Evolutionary conservation across 2,888 invertebrate species (phyloP).

Genomic region (Ochropacha duplaris): DNA sequence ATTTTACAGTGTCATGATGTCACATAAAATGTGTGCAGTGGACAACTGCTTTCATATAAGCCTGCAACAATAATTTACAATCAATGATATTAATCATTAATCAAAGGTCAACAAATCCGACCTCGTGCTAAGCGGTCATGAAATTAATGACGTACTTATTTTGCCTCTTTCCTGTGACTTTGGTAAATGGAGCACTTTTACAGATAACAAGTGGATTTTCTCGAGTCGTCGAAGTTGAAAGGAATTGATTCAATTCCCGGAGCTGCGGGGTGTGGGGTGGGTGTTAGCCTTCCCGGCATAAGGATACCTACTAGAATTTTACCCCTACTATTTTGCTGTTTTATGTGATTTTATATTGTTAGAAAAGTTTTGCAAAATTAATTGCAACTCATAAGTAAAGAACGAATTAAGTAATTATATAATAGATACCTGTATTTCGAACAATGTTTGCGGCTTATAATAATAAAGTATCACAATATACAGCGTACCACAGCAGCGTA

Average conservation of each 20-base stretch:
- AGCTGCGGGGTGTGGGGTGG: slow-evolving; percentile 30
- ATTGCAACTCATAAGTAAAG: too few species aligned
- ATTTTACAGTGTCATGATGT: too few species aligned
- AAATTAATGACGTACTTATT: neutral
- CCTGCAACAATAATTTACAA: neutral
- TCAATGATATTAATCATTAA: neutral
- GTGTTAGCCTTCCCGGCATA: neutral
- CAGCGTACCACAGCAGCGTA: too few species aligned
- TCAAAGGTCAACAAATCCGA: neutral
- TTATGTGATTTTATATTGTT: too few species aligned
- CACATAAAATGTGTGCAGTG: too few species aligned
- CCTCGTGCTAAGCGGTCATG: neutral
- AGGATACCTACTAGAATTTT: too few species aligned
- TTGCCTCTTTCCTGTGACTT: slow-evolving; percentile 1
- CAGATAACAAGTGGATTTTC: slow-evolving; percentile 51
- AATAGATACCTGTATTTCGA: too few species aligned
- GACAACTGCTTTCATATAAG: too few species aligned
- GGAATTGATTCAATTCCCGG: slow-evolving; percentile 77
- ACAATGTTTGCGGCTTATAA: too few species aligned
- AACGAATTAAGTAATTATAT: too few species aligned
- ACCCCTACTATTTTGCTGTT: neutral
- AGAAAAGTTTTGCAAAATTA: too few species aligned
- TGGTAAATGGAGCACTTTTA: slow-evolving; percentile 49
- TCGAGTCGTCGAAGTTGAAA: slow-evolving; percentile 54
- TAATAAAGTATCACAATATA: too few species aligned